Evolutionary conservation across 2,797 vertebrate species (phyloP).

Genomic region (Vespertilio murinus): DNA sequence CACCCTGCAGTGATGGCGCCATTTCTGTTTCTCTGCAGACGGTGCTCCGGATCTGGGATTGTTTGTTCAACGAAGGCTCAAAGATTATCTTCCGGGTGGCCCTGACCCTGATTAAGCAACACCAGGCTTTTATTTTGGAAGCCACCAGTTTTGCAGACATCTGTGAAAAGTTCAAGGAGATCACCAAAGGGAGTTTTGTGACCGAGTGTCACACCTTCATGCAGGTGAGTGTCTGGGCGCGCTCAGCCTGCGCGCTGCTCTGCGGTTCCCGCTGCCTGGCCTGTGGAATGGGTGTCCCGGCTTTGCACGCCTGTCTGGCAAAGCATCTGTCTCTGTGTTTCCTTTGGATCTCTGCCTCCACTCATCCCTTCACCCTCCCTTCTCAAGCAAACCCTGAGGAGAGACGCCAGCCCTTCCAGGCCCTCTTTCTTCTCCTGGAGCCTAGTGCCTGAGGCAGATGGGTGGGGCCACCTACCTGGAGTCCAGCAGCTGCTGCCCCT

Average conservation of each 20-base stretch:
- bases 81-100: conserved; percentile 96
- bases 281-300: not conserved
- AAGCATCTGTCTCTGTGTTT: not conserved
- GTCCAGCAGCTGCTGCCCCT: not conserved
- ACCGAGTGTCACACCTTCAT: conserved; percentile 94
- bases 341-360: not conserved
- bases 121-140: conserved; percentile 92
- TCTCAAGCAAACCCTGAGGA: not conserved
- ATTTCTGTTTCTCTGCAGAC: conserved; percentile 85
- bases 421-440: not conserved
- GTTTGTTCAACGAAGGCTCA: conserved; percentile 96
- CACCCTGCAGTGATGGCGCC: accelerated
- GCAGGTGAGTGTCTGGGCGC: conserved; percentile 86
- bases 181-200: conserved; percentile 91
- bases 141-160: conserved; percentile 90
- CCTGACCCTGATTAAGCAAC: conserved; percentile 92
- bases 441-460: not conserved
- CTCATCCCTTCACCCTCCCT: not conserved
- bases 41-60: conserved; percentile 96
- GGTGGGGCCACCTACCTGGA: not conserved
- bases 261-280: not conserved
- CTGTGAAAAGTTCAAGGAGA: conserved; percentile 93
- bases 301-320: not conserved
- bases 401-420: not conserved
- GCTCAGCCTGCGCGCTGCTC: not conserved